These are phyloP conservation scores for Labeo calbasu DNA, from an alignment of 2,797 vertebrate genomes.

Conservation along the genomic window DNA sequence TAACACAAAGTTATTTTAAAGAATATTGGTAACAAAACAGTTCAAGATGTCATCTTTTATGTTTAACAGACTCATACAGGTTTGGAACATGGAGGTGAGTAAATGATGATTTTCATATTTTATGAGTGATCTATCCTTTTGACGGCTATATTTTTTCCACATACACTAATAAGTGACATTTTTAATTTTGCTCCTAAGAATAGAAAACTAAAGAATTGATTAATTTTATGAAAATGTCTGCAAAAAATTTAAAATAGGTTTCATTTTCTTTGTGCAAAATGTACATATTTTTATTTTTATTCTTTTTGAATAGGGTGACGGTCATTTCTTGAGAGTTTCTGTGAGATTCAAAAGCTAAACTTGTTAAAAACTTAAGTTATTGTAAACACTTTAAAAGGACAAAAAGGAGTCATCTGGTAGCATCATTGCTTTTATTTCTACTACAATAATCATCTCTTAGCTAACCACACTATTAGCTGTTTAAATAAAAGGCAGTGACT, in stretches of 20 bases:
- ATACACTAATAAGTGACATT: not conserved
- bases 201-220: not conserved
- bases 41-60: not conserved
- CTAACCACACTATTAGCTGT: not conserved
- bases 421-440: not conserved
- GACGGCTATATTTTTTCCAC: not conserved
- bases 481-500: constrained; percentile 37
- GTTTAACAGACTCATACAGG: not conserved
- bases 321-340: not conserved
- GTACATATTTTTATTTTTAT: not conserved
- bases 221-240: not conserved
- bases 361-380: not conserved
- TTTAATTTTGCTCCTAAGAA: not conserved
- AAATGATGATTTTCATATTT: not conserved
- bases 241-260: not conserved
- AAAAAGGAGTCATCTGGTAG: not conserved
- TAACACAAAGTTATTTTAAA: not conserved
- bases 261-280: not conserved
- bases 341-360: not conserved
- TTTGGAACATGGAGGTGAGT: not conserved
- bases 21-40: not conserved
- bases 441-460: not conserved
- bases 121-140: not conserved
- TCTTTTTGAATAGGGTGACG: not conserved
- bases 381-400: not conserved